phyloP scores from a whole-genome alignment of 2,113 vertebrate genomes.

The Odocoileus virginianus region DNA sequence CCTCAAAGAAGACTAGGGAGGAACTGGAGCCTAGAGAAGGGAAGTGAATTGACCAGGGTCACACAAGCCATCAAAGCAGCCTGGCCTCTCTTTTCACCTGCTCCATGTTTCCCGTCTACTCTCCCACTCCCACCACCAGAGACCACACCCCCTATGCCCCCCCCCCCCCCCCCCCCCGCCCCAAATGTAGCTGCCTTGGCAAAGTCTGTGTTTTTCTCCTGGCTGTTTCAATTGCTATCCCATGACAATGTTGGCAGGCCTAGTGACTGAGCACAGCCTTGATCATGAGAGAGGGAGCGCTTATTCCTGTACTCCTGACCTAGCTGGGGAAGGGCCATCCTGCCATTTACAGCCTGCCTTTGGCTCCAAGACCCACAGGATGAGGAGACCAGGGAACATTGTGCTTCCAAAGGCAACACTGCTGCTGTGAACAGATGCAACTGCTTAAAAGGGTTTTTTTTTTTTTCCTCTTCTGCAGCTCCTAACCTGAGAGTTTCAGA shows the following conservation, averaged over 20 bases:
- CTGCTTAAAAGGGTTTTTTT: not conserved
- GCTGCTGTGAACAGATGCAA: not conserved
- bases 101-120: not conserved
- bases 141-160: not conserved
- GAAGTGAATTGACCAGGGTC: not conserved
- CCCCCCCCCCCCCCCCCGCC: not conserved
- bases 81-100: not conserved
- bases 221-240: not conserved
- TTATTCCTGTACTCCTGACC: conserved; percentile 8
- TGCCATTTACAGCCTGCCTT: not conserved
- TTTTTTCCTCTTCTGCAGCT: not conserved
- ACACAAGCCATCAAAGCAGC: not conserved
- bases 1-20: not conserved
- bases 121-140: not conserved
- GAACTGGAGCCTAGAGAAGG: not conserved
- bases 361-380: not conserved
- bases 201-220: not conserved
- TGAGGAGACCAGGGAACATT: not conserved
- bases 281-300: not conserved
- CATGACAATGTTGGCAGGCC: not conserved
- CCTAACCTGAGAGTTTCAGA: not conserved
- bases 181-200: not conserved
- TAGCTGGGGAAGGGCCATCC: not conserved
- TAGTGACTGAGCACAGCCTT: not conserved
- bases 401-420: not conserved